These are phyloP conservation scores for Lipophrys pholis DNA, from an alignment of 2,113 vertebrate genomes.

Conservation along the genomic window DNA sequence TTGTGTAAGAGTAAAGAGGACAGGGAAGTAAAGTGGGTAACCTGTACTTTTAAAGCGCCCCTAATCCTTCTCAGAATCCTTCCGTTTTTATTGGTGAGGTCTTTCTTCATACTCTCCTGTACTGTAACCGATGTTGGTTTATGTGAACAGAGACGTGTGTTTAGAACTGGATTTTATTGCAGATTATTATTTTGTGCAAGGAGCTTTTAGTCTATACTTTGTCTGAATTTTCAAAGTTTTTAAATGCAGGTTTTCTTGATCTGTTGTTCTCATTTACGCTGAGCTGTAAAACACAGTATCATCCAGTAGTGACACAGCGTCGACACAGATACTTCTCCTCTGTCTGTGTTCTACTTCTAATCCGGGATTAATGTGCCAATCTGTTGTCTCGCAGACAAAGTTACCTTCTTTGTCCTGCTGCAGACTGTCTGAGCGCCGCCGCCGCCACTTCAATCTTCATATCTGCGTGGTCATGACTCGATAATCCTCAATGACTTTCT, in stretches of 20 bases:
- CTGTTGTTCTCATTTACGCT: accelerated
- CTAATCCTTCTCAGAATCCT: constrained; percentile 51
- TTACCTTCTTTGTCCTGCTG: constrained; percentile 4
- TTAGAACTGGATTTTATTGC: not conserved
- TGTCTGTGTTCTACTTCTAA: constrained; percentile 24
- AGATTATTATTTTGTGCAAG: not conserved
- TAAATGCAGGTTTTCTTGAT: too few species aligned
- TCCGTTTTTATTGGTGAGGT: constrained; percentile 11
- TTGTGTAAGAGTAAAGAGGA: constrained; percentile 76
- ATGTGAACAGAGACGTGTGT: not conserved
- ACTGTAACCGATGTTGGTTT: constrained; percentile 9
- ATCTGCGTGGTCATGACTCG: constrained; percentile 30
- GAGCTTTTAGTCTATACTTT: not conserved
- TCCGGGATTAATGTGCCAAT: constrained; percentile 33
- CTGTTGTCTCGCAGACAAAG: constrained; percentile 43
- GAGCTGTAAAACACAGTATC: not conserved
- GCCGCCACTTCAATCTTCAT: constrained; percentile 30
- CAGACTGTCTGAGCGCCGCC: constrained; percentile 51
- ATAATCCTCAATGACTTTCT: constrained; percentile 31
- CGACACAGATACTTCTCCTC: not conserved
- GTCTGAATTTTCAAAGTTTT: too few species aligned
- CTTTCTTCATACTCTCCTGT: not conserved
- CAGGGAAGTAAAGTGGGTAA: constrained; percentile 55
- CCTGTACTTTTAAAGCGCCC: constrained; percentile 46
- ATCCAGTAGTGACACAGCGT: not conserved